Conservation (phyloP, 2,888 invertebrate species). For the Clostera curtula region DNA sequence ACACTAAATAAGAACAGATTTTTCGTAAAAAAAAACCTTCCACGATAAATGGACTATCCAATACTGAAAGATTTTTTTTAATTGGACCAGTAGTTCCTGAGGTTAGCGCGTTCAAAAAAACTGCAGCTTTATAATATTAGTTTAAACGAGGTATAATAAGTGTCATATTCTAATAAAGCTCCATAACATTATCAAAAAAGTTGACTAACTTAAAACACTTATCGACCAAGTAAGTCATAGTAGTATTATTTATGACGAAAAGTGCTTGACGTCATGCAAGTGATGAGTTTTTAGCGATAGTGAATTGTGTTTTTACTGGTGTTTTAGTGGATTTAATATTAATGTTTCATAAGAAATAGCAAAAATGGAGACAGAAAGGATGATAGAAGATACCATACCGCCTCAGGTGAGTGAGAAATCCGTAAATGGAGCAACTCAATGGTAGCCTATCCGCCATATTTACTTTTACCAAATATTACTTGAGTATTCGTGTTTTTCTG, state of each 20-base stretch:
- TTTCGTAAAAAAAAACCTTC: too few species aligned
- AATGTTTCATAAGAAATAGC: conserved; percentile 78
- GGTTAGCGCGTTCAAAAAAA: too few species aligned
- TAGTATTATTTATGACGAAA: conserved; percentile 28
- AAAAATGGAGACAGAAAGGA: conserved; percentile 95
- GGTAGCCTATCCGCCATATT: conserved; percentile 67
- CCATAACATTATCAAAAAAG: neutral
- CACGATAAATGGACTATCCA: too few species aligned
- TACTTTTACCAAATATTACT: conserved; percentile 40
- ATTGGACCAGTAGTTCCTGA: too few species aligned
- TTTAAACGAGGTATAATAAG: too few species aligned
- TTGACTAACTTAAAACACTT: neutral
- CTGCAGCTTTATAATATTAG: too few species aligned
- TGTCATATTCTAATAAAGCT: too few species aligned
- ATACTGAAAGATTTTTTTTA: too few species aligned
- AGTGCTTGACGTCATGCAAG: conserved; percentile 67
- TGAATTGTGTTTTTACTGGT: conserved; percentile 55
- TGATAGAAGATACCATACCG: conserved; percentile 82
- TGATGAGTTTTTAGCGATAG: conserved; percentile 56
- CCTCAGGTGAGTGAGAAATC: conserved; percentile 54
- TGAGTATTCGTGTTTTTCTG: conserved; percentile 42
- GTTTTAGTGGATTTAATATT: conserved; percentile 56
- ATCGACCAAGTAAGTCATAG: conserved; percentile 2
- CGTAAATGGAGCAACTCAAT: conserved; percentile 55
- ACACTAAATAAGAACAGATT: too few species aligned